Percentiles rank a stretch among this genome's conserved stretches.
Evolutionary conservation across 2,113 vertebrate genomes (phyloP).

Genomic region (Acanthisitta chloris): DNA sequence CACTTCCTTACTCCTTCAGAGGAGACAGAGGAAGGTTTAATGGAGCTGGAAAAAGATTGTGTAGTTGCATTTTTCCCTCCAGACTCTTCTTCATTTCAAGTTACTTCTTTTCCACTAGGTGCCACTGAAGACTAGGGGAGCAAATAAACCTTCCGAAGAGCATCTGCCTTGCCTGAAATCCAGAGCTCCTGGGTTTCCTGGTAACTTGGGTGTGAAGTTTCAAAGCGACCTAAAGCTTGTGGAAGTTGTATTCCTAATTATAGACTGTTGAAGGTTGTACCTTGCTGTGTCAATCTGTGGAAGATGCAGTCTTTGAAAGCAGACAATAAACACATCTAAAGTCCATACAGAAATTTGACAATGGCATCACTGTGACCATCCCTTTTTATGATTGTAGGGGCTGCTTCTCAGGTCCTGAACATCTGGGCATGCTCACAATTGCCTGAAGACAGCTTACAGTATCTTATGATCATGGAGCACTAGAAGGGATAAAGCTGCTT

Average conservation of each 20-base stretch:
- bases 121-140: conserved; percentile 62
- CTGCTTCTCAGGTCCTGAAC: not conserved
- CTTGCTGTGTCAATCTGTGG: not conserved
- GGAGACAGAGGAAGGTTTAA: not conserved
- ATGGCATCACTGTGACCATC: not conserved
- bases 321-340: not conserved
- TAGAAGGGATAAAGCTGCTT: not conserved
- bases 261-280: not conserved
- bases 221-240: not conserved
- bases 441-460: not conserved
- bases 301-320: not conserved
- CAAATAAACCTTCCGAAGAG: not conserved
- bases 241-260: not conserved
- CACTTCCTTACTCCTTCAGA: not conserved
- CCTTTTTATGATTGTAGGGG: not conserved
- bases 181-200: not conserved
- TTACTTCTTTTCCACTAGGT: conserved; percentile 57
- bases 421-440: not conserved
- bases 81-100: not conserved
- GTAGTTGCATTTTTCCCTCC: not conserved
- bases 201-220: not conserved
- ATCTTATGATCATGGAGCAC: not conserved
- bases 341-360: not conserved
- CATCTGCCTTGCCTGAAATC: not conserved
- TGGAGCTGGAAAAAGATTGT: not conserved